phyloP scores from a whole-genome alignment of 2,888 invertebrate species.

The Nasonia oneida region DNA sequence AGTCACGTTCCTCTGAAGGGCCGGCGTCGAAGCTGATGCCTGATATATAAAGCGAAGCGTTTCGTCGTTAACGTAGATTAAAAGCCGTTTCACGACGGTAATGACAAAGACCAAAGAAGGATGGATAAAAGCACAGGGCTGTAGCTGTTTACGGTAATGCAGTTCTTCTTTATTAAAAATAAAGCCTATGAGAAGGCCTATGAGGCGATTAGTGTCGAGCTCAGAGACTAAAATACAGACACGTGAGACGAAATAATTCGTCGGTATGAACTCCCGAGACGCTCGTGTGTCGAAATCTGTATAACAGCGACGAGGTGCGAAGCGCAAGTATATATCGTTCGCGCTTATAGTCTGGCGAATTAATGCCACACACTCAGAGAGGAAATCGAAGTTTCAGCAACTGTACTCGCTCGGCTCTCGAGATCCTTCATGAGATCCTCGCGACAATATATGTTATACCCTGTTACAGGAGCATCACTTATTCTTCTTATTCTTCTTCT shows the following conservation, averaged over 20 bases:
- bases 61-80: neutral
- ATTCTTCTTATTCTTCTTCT: neutral
- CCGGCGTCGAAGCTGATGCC: neutral
- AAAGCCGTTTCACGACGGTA: neutral
- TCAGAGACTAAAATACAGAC: neutral
- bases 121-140: too few relatives aligned
- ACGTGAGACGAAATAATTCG: neutral
- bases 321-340: too few relatives aligned
- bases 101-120: neutral
- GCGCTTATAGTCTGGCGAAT: neutral
- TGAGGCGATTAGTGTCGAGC: too few relatives aligned
- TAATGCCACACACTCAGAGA: neutral
- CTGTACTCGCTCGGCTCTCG: neutral
- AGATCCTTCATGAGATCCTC: conserved; percentile 22
- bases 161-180: too few relatives aligned
- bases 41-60: neutral
- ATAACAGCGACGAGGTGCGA: neutral
- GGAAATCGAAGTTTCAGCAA: conserved; percentile 19
- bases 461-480: neutral
- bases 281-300: neutral
- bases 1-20: neutral
- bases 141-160: too few relatives aligned
- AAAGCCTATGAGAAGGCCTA: too few relatives aligned
- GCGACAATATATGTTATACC: neutral
- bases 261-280: neutral